Percentiles rank a stretch among this genome's conserved stretches.
Evolutionary conservation across 2,888 invertebrate genomes (phyloP).

Genomic region (Caenorhabditis macrosperma): DNA sequence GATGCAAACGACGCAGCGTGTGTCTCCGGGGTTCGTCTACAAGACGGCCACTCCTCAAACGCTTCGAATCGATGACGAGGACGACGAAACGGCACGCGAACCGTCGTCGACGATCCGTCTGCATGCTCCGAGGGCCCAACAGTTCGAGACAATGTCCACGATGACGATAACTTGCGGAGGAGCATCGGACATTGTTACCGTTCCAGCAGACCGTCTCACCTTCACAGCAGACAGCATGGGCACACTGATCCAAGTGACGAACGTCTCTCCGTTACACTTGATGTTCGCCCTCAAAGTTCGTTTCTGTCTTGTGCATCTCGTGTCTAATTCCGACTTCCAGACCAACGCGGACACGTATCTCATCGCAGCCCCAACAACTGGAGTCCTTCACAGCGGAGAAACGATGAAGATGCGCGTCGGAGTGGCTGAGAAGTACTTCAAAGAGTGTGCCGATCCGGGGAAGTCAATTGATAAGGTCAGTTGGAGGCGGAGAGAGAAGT

Average conservation of each 20-base stretch:
- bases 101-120: slow-evolving; percentile 22
- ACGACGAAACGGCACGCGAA: not conserved
- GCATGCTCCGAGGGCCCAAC: not conserved
- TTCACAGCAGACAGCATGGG: not conserved
- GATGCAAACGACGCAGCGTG: slow-evolving; percentile 54
- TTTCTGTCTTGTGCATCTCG: too few relatives aligned
- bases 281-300: slow-evolving; percentile 52
- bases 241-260: slow-evolving; percentile 27
- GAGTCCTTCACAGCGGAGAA: slow-evolving; percentile 49
- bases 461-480: slow-evolving; percentile 45
- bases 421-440: slow-evolving; percentile 35
- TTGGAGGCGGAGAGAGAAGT: not conserved
- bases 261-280: slow-evolving; percentile 37
- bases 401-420: slow-evolving; percentile 50
- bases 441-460: slow-evolving; percentile 23
- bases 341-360: slow-evolving; percentile 57
- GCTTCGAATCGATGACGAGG: not conserved
- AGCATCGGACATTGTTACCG: slow-evolving; percentile 36
- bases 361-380: slow-evolving; percentile 55
- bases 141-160: slow-evolving; percentile 51
- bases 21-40: slow-evolving; percentile 23
- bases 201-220: slow-evolving; percentile 23
- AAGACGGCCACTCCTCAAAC: slow-evolving; percentile 15
- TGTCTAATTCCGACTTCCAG: slow-evolving; percentile 1
- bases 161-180: slow-evolving; percentile 39